phyloP scores from a whole-genome alignment of 2,888 invertebrate species.

The Cyaniris semiargus region DNA sequence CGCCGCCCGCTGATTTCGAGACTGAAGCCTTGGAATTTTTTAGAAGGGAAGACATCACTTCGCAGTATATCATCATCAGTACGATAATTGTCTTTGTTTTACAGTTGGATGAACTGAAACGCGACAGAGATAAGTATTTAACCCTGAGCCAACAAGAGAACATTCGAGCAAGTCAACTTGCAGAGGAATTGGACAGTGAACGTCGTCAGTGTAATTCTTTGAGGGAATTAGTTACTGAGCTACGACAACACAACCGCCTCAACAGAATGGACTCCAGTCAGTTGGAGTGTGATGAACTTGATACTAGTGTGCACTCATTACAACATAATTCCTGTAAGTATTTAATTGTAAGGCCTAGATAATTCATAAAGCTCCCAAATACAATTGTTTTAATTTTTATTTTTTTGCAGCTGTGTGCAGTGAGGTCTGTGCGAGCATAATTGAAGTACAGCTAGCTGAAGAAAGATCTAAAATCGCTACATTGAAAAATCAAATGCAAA shows the following conservation, averaged over 20 bases:
- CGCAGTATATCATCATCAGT: too few species aligned
- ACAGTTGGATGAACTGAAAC: slow-evolving; percentile 72
- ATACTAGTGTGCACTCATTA: slow-evolving; percentile 59
- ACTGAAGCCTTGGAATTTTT: too few species aligned
- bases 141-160: slow-evolving; percentile 57
- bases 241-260: slow-evolving; percentile 60
- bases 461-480: slow-evolving; percentile 65
- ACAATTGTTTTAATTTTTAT: too few species aligned
- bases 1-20: too few species aligned
- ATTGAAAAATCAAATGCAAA: slow-evolving; percentile 61
- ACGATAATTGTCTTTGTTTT: slow-evolving; percentile 8
- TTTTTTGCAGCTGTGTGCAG: slow-evolving; percentile 59
- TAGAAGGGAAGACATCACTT: too few species aligned
- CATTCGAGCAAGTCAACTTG: slow-evolving; percentile 50
- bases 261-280: slow-evolving; percentile 62
- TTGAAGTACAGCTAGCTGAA: slow-evolving; percentile 70
- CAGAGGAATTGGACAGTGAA: slow-evolving; percentile 60
- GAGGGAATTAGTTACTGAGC: slow-evolving; percentile 59
- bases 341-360: not conserved
- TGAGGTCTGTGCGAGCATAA: slow-evolving; percentile 68
- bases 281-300: slow-evolving; percentile 69
- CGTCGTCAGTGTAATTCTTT: slow-evolving; percentile 52
- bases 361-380: not conserved
- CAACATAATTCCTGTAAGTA: slow-evolving; percentile 64
- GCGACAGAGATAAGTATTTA: slow-evolving; percentile 65